Evolutionary conservation across 2,888 invertebrate genomes (phyloP), one percentile per base, ranked within the genome.

Genomic region (Lasioglossum morio): DNA sequence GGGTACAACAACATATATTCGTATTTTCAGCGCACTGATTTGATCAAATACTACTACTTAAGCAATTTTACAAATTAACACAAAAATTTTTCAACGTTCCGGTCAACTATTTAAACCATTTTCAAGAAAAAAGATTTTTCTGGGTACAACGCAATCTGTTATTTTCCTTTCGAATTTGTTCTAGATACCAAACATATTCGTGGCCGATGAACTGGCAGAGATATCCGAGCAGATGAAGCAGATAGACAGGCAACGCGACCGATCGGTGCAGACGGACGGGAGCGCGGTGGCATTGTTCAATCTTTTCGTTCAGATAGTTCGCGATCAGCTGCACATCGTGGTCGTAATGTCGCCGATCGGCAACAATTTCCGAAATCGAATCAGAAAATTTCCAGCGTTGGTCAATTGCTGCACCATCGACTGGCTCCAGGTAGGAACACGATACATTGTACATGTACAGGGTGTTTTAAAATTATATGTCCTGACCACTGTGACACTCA

Each of bases 391-490:
- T 94, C 99, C 99, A 0, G 97, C 98, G 0, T 96, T 99, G 37
- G 98, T 99, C 84, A 99, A 99, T 94, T 99, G 99, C 94, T 99
- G 99, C 94, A 99, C 99, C 1, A 99, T 99, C 87, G 98, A 99
- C 95, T 99, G 99, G 99, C 98, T 99, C 95, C 98, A 98, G 96
- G 96, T 96, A 90, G 40, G 40, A 70, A 70, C 37, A 12, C 48
- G 48, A 19, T 48, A 7, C 19, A 48, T 48, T 19, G 12, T 12
- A 43, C 43, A 3, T 43, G 12, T 43, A 12, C 43, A 43, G 12
- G 12, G 0, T 43, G 43, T 43, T 43, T 43, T 12, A 12, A 12
- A 12, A 43, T 43, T 0, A 43, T 43, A 12, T 43, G 12, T 43
- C 43, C 12, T 43, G 40, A 40, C 40, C 12, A 40, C 40, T 40